A percentile compares a stretch with the other conserved stretches of the same genome.
phyloP scores from a whole-genome alignment of 2,113 vertebrate genomes.

The Eclectus roratus region DNA sequence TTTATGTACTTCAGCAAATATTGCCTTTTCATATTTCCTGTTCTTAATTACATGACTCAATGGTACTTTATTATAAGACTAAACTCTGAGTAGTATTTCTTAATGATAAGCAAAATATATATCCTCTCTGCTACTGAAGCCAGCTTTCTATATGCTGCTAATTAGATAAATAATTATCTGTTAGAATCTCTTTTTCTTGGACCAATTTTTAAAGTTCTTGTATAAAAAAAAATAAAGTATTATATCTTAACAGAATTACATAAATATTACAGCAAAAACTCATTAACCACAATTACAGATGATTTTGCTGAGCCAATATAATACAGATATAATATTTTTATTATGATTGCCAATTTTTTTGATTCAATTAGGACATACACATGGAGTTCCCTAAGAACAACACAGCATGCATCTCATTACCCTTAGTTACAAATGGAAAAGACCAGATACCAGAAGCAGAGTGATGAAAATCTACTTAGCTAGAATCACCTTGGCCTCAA shows the following conservation, averaged over 20 bases:
- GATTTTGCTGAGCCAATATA: not conserved
- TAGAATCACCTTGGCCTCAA: not conserved
- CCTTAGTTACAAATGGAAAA: not conserved
- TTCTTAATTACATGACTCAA: conserved; percentile 64
- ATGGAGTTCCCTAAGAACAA: not conserved
- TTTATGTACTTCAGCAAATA: conserved; percentile 65
- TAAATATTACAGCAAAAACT: conserved; percentile 1
- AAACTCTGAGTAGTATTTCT: conserved; percentile 49
- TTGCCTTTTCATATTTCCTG: conserved; percentile 64
- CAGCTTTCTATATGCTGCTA: not conserved
- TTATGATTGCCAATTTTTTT: not conserved
- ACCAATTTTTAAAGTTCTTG: not conserved
- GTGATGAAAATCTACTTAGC: not conserved
- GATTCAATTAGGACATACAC: not conserved
- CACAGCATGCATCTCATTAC: not conserved
- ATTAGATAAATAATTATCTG: conserved; percentile 39
- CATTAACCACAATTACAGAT: not conserved
- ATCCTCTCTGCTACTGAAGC: not conserved
- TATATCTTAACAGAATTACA: not conserved
- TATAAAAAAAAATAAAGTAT: conserved; percentile 21
- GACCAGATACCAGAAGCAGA: not conserved
- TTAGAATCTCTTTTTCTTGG: not conserved
- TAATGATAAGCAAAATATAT: conserved; percentile 53
- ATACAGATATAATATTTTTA: not conserved
- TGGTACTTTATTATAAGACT: conserved; percentile 48